Evolutionary conservation across 1,140 invertebrate species (phyloP).

Genomic region (Drosophila sp.): DNA sequence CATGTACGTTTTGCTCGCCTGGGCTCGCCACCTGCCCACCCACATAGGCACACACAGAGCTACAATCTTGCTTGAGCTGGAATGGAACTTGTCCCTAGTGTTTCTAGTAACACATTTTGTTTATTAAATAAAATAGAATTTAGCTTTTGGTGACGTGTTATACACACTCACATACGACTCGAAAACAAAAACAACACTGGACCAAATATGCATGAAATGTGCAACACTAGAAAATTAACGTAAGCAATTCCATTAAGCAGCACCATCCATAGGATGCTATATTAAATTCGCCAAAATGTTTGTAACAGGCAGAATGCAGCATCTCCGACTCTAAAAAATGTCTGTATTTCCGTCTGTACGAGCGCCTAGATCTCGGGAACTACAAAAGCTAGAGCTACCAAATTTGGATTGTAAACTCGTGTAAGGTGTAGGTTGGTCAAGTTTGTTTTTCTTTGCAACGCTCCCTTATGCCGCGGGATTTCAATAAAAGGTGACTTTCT

Average conservation of each 20-base stretch:
- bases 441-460: too few species aligned
- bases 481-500: too few species aligned
- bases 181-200: slow-evolving; percentile 9
- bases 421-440: too few species aligned
- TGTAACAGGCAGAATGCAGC: too few species aligned
- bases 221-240: not conserved
- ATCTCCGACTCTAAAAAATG: too few species aligned
- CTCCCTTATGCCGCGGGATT: too few species aligned
- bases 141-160: slow-evolving; percentile 8
- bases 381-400: too few species aligned
- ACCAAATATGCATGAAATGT: not conserved
- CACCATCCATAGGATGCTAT: not conserved
- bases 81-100: not conserved
- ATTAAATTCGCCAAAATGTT: too few species aligned
- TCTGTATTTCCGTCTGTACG: too few species aligned
- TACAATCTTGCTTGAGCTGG: slow-evolving; percentile 4
- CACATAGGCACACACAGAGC: not conserved
- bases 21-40: not conserved
- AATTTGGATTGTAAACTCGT: too few species aligned
- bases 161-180: slow-evolving; percentile 7
- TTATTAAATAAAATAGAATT: slow-evolving; percentile 6
- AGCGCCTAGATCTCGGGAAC: too few species aligned
- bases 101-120: slow-evolving; percentile 13
- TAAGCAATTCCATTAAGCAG: not conserved
- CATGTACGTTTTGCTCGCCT: slow-evolving; percentile 2